phyloP scores from a whole-genome alignment of 2,113 vertebrate species.

The Forbesichthys agassizii region DNA sequence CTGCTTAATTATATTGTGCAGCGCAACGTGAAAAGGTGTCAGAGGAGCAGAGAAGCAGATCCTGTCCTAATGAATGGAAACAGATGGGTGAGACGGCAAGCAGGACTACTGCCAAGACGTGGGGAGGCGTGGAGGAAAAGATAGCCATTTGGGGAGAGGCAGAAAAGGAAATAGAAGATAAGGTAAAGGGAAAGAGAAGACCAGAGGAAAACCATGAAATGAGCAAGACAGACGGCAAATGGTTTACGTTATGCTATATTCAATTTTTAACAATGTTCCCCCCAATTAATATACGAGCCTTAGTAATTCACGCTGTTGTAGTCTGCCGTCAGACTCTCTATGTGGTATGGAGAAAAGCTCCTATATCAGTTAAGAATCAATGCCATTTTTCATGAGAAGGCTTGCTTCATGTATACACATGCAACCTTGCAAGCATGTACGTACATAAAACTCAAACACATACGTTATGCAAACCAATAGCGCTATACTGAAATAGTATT shows the following conservation, averaged over 20 bases:
- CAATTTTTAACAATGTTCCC: neutral
- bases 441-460: neutral
- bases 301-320: too few species aligned
- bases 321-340: too few species aligned
- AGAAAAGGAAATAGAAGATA: neutral
- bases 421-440: neutral
- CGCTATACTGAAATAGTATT: too few species aligned
- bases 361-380: too few species aligned
- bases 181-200: conserved; percentile 24
- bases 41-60: conserved; percentile 71
- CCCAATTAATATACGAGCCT: too few species aligned
- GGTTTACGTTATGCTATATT: neutral
- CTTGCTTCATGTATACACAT: neutral
- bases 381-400: too few species aligned
- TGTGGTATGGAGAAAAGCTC: too few species aligned
- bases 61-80: conserved; percentile 80
- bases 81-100: conserved; percentile 71
- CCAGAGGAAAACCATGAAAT: conserved; percentile 18
- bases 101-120: conserved; percentile 63
- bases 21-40: conserved; percentile 74
- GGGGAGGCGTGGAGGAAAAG: conserved; percentile 40
- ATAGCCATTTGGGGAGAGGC: conserved; percentile 27
- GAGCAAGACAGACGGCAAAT: neutral
- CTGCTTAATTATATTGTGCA: conserved; percentile 77
- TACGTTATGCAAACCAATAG: too few species aligned